Percentiles rank a stretch among this genome's conserved stretches.
Evolutionary conservation across 2,797 vertebrate species (phyloP).

Genomic region (Ciconia nigra): DNA sequence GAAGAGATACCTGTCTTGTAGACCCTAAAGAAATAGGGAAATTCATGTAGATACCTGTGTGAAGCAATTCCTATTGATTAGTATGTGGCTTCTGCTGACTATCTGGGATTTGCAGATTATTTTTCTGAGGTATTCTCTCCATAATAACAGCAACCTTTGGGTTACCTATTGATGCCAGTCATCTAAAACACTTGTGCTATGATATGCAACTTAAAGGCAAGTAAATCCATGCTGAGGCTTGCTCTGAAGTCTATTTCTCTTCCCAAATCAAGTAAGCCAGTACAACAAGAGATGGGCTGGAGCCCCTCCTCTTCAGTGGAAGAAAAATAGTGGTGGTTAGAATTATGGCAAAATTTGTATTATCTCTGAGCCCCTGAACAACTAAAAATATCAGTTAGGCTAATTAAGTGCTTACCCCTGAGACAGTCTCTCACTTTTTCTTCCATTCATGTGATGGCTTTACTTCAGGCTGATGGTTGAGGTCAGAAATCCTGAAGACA

Average conservation of each 20-base stretch:
- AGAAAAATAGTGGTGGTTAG: neutral
- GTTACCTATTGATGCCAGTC: neutral
- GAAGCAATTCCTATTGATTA: neutral
- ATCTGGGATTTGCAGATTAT: neutral
- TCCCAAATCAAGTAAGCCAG: neutral
- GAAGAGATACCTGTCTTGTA: neutral
- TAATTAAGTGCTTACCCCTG: neutral
- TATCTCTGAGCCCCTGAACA: neutral
- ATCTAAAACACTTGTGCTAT: neutral
- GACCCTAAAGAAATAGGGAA: neutral
- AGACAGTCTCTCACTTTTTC: neutral
- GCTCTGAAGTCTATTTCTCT: neutral
- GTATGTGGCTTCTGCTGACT: neutral
- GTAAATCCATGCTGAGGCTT: neutral
- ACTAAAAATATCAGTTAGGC: neutral
- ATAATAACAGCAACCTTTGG: accelerated
- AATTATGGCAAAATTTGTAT: neutral
- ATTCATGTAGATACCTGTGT: neutral
- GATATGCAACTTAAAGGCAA: neutral
- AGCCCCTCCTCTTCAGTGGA: neutral
- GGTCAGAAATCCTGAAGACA: neutral
- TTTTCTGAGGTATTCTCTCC: neutral
- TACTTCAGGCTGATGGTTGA: neutral
- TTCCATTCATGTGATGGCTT: neutral
- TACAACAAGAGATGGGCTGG: neutral